These are phyloP conservation scores for Nothocercus julius DNA, from an alignment of 2,113 vertebrate species.

Conservation along the genomic window DNA sequence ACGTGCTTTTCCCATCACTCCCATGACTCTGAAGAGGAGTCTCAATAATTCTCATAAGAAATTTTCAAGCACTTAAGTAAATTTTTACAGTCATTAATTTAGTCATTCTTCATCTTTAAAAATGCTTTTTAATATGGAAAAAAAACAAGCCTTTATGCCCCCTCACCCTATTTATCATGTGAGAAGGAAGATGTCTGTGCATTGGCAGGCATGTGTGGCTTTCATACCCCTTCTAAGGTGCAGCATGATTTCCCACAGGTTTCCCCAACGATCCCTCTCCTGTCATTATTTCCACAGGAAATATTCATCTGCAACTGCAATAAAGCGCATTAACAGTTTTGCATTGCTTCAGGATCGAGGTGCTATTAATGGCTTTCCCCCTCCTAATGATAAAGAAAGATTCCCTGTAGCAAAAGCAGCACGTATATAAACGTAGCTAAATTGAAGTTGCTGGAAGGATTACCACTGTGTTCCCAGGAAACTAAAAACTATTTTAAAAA, in stretches of 20 bases:
- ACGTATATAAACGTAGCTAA: neutral
- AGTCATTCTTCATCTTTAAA: neutral
- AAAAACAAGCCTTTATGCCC: neutral
- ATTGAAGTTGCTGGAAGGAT: neutral
- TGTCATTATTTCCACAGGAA: neutral
- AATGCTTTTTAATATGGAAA: neutral
- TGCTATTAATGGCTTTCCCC: neutral
- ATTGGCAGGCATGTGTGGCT: neutral
- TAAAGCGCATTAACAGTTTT: neutral
- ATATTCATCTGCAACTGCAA: neutral
- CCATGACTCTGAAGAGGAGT: neutral
- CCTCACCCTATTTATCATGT: neutral
- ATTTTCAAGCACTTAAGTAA: neutral
- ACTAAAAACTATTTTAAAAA: neutral
- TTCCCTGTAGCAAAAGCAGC: neutral
- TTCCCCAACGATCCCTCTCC: neutral
- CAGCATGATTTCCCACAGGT: neutral
- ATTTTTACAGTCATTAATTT: neutral
- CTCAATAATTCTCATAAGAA: neutral
- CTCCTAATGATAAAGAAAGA: neutral
- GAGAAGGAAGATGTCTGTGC: neutral
- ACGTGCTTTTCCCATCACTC: neutral
- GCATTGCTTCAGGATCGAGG: neutral
- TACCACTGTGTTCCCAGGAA: neutral
- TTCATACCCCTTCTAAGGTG: neutral